Base-by-base conservation (phyloP, 2,888 invertebrate species). In the Mythimna lalbum region DNA sequence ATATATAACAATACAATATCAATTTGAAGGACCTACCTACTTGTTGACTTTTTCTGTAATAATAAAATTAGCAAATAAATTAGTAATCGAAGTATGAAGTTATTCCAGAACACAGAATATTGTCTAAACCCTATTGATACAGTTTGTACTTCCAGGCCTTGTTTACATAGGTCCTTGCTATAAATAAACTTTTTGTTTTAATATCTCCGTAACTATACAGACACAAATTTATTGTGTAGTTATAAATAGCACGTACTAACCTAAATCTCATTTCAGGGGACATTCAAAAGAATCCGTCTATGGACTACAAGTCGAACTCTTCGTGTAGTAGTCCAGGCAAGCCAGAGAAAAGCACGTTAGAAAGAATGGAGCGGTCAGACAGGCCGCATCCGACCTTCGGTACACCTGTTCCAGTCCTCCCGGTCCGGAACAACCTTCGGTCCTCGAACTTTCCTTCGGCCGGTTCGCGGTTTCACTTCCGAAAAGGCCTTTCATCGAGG, bases 291-390 rank as follows among this genome's bases (percentile, higher is more conserved):
- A 98, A 98, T 96, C 97, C 98, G 90, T 97, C 98, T 91, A 97
- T 98, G 96, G 98, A 98, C 96, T 98, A 98, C 96, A 98, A 98
- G 96, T 98, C 98, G 92, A 97, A 97, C 90, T 98, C 98, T 78
- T 98, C 98, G 91, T 98, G 98, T 94, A 98, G 98, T 96, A 98
- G 98, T 96, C 98, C 98, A 87, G 95, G 96, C 84, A 96, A 96
- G 72, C 94, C 93, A 96, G 97, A 97, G 86, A 96, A 96, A 87
- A 96, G 95, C 85, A 95, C 96, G 68, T 87, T 96, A 81, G 96
- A 96, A 82, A 93, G 95, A 77, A 95, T 96, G 95, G 96, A 96
- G 84, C 89, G 95, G 65, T 97, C 96, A 89, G 97, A 97, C 92
- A 96, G 97, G 90, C 96, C 96, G 86, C 96, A 97, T 92, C 96